Base-by-base conservation (phyloP, 2,797 vertebrate species). In the Lophotriccus pileatus region DNA sequence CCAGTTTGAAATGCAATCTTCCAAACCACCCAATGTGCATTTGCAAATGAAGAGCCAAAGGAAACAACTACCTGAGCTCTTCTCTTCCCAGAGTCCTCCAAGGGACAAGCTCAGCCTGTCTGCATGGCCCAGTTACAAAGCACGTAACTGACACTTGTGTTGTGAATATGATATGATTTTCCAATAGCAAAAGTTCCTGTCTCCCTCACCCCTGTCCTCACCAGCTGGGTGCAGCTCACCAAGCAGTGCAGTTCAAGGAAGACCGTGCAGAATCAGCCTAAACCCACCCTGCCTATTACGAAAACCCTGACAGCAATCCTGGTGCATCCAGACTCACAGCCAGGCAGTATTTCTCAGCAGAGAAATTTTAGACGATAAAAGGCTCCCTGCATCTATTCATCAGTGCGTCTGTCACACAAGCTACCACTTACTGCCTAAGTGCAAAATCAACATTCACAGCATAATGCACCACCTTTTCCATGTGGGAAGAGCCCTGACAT, bases 81-180 rank as follows among this genome's bases (percentile, higher is more conserved):
- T 64, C 28, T 49, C 20, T 58, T 70, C n/a, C 43, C 37, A 19
- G 56, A 30, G 14, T 47, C 43, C 44, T 89, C 62, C 39, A 37
- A 78, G n/a, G 28, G 23, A 50, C 21, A 13, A 74, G 69, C 25
- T 60, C 73, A 73, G 50, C 53, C 67, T 66, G 19, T 20, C 25
- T 53, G 39, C 46, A 52, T 27, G 10, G n/a, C 41, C n/a, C 58
- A 39, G 19, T 16, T 63, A 46, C 21, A 72, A n/a, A 37, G 36
- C 0, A 0, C 19, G n/a, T 34, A 49, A 63, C 32, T 63, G 56
- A 32, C 6, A 1, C 30, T 62, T 66, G 5, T 37, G 10, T 19
- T 66, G 60, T 47, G 34, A 69, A 52, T 10, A 55, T 28, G 9
- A 36, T 3, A 12, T 1, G 10, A 63, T 55, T 55, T 83, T 49